Base-by-base conservation (phyloP, 1,140 invertebrate genomes). In the Papilio polytes region DNA sequence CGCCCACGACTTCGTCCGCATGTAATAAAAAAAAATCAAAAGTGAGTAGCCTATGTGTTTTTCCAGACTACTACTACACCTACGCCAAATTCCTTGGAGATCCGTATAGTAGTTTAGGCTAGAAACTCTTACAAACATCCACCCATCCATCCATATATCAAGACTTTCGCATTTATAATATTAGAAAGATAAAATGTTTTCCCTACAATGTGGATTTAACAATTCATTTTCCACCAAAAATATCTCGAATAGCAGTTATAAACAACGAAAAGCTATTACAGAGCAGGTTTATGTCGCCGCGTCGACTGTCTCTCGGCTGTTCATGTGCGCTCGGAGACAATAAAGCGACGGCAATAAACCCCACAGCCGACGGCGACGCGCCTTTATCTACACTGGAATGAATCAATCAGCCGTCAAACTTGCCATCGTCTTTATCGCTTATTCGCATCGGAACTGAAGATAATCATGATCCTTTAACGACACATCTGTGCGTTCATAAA, bases 321-420 rank as follows among this genome's bases (percentile, higher is more conserved):
- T 86, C 84, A 88, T 85, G 81, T 80, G 82, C 78, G 70, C 82
- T 80, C 53, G 80, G 85, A 85, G 86, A 91, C 89, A 90, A 90
- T 92, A 92, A 91, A 88, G 79, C 80, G 80, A 73, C 74, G 80
- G 85, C 86, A 82, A 84, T 92, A 92, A 92, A 88, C 63, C 78
- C 74, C 74, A 74, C 85, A 82, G 81, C 76, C 81, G 72, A 78
- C 72, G 81, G 63, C 81, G 83, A 85, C 89, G 87, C 87, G 86
- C 85, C 86, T 90, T 90, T 90, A 89, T 89, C 87, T 85, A 80
- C 83, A 83, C 81, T 85, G 82, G 88, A 91, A 91, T 91, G 86
- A 91, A 90, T 91, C 90, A 92, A 91, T 92, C 90, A 91, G 81
- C 87, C 84, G 87, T 90, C 87, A 89, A 89, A 87, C 74, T 72